Evolutionary conservation across 2,797 vertebrate species (phyloP).

Genomic region (Gymnoscopelus microlampas): DNA sequence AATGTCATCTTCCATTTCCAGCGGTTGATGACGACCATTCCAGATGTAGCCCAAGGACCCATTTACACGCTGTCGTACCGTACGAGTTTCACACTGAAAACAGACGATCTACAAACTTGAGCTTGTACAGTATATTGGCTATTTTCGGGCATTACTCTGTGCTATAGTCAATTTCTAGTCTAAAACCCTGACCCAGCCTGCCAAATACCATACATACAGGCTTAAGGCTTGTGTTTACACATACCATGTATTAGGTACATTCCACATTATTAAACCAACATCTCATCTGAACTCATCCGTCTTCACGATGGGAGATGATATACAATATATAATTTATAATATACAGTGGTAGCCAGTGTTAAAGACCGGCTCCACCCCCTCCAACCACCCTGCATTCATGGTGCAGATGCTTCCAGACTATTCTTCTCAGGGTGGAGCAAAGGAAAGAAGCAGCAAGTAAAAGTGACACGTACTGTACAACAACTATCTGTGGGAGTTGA

Average conservation of each 20-base stretch:
- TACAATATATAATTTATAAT: neutral
- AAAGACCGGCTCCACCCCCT: no score
- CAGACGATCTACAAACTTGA: no score
- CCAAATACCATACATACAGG: constrained; percentile 25
- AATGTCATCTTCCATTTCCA: constrained; percentile 27
- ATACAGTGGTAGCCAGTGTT: neutral
- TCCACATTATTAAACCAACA: constrained; percentile 12
- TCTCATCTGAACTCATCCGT: neutral
- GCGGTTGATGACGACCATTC: constrained; percentile 43
- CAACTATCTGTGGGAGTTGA: neutral
- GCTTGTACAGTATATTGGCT: no score
- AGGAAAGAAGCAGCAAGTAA: neutral
- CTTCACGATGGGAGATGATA: no score
- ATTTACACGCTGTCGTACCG: neutral
- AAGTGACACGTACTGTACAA: no score
- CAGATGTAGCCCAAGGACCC: constrained; percentile 35
- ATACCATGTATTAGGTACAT: neutral
- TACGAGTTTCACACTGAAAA: constrained; percentile 9
- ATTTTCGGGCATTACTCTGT: no score
- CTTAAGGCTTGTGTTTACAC: constrained; percentile 15
- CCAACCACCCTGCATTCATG: no score
- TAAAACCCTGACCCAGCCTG: constrained; percentile 37
- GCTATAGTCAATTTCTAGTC: neutral
- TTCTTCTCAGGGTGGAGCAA: neutral
- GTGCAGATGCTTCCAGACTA: neutral